These are phyloP conservation scores for Corythucha ciliata DNA, from an alignment of 2,888 invertebrate species.

Conservation along the genomic window DNA sequence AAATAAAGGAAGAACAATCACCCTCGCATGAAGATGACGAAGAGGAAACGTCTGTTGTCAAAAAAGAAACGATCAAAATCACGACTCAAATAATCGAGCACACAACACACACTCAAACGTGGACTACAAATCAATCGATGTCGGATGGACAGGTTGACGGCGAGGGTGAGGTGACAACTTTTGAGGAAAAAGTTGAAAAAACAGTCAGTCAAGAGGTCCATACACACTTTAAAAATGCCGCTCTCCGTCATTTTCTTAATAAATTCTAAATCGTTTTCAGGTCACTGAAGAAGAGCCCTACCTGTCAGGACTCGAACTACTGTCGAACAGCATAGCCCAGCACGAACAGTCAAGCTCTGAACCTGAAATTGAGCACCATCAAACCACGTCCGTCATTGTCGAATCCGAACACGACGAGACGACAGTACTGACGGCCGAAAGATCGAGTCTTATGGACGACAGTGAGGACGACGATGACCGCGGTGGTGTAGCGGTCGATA, in stretches of 20 bases:
- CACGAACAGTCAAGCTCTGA: conserved; percentile 46
- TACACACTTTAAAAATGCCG: too few relatives aligned
- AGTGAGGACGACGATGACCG: conserved; percentile 4
- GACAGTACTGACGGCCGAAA: too few relatives aligned
- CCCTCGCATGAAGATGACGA: conserved; percentile 7
- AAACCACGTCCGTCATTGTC: too few relatives aligned
- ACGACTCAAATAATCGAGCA: conserved; percentile 11
- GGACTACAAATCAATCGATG: conserved; percentile 17
- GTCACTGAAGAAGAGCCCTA: conserved; percentile 43
- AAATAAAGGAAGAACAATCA: conserved; percentile 9
- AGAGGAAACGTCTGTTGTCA: conserved; percentile 17
- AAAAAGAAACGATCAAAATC: conserved; percentile 19
- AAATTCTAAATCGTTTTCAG: background rate
- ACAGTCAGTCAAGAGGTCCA: too few relatives aligned
- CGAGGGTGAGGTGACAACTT: conserved; percentile 15
- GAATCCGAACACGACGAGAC: too few relatives aligned
- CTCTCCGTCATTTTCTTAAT: conserved; percentile 10
- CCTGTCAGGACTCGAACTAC: conserved; percentile 67
- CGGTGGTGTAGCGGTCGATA: background rate
- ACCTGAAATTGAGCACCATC: conserved; percentile 1
- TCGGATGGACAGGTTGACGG: conserved; percentile 13
- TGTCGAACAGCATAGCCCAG: conserved; percentile 78
- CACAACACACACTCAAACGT: too few relatives aligned
- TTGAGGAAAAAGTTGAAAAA: conserved; percentile 21
- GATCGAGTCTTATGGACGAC: too few relatives aligned